Conservation (phyloP, 2,888 invertebrate genomes). For the Cheilosia urbana region DNA sequence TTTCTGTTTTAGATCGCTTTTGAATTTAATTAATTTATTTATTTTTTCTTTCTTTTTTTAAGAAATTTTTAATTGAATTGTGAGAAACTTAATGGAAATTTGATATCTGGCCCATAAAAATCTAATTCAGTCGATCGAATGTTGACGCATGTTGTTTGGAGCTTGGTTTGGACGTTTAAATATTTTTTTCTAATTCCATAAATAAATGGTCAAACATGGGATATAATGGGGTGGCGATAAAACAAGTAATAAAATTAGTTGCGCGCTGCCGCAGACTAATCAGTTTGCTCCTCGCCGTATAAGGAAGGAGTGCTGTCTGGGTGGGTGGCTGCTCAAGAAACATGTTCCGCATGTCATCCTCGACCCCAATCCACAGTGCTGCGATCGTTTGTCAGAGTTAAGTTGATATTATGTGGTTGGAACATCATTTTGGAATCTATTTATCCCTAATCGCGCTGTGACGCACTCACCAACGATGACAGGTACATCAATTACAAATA, state of each 20-base stretch:
- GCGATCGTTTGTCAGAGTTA: constrained; percentile 5
- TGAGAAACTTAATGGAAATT: constrained; percentile 61
- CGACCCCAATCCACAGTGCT: constrained; percentile 3
- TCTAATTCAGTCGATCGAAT: neutral
- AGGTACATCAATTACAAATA: constrained; percentile 39
- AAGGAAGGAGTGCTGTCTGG: neutral
- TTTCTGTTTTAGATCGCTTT: constrained; percentile 26
- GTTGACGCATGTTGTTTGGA: constrained; percentile 23
- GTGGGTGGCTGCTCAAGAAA: constrained; percentile 1
- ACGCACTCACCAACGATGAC: constrained; percentile 20
- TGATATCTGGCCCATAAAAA: constrained; percentile 30
- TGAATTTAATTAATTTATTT: neutral
- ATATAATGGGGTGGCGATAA: constrained; percentile 27
- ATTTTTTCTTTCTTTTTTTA: no score
- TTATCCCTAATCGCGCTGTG: constrained; percentile 7
- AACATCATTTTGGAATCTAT: constrained; percentile 10
- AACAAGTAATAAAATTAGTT: constrained; percentile 11
- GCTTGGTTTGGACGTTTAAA: constrained; percentile 8
- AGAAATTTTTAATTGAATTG: constrained; percentile 46
- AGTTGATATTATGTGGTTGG: neutral
- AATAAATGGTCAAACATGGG: constrained; percentile 47
- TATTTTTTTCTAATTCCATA: constrained; percentile 53
- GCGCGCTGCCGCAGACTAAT: constrained; percentile 2
- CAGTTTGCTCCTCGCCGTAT: neutral
- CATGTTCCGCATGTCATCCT: neutral